Evolutionary conservation across 2,888 invertebrate genomes (phyloP).

Genomic region (Odontomyia ornata): DNA sequence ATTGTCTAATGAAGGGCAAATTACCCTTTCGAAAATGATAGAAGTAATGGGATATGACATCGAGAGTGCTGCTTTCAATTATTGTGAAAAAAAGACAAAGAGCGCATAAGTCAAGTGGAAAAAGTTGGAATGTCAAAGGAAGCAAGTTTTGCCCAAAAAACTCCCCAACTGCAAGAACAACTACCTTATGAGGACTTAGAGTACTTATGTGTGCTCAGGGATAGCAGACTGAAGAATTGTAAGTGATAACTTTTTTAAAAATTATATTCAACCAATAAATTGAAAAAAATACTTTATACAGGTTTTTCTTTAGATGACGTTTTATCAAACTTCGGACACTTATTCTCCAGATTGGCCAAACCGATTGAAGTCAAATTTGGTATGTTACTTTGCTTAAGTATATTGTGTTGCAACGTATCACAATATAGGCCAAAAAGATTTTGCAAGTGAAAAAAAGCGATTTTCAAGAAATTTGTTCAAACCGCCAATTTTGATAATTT

Average conservation of each 20-base stretch:
- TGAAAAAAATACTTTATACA: neutral
- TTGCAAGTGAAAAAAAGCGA: constrained; percentile 8
- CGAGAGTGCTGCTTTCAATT: neutral
- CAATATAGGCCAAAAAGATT: neutral
- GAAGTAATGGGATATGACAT: neutral
- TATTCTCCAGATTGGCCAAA: neutral
- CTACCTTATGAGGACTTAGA: neutral
- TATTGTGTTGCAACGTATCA: too few species aligned
- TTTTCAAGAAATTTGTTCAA: neutral
- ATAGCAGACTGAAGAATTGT: neutral
- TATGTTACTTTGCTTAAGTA: too few species aligned
- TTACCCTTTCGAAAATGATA: too few species aligned
- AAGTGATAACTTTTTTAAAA: neutral
- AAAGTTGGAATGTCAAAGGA: too few species aligned
- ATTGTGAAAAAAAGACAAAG: neutral
- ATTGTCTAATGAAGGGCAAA: too few species aligned
- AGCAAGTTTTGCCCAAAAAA: too few species aligned
- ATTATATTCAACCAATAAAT: neutral
- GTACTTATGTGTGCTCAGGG: neutral
- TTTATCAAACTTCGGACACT: constrained; percentile 3
- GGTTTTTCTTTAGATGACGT: too few species aligned
- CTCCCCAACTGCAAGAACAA: neutral
- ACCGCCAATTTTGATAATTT: neutral
- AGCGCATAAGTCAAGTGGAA: neutral
- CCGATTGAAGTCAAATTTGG: constrained; percentile 1